These are phyloP conservation scores for Chymomyza procnemis DNA, from an alignment of 2,888 invertebrate species.

Conservation along the genomic window DNA sequence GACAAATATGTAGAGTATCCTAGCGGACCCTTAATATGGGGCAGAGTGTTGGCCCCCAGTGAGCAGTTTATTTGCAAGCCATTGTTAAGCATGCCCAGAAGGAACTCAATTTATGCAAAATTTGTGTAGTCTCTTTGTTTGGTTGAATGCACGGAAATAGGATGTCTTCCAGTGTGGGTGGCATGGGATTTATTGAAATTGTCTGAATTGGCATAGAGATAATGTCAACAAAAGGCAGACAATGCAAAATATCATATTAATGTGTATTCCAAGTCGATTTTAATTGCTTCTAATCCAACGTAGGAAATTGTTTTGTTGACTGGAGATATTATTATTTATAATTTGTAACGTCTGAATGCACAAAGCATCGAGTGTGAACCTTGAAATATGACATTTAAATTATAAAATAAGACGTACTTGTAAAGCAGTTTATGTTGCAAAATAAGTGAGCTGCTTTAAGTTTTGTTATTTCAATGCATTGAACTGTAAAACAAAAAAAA, in stretches of 20 bases:
- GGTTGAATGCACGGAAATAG: neutral
- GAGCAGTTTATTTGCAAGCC: constrained; percentile 33
- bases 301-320: neutral
- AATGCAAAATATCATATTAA: constrained; percentile 29
- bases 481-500: neutral
- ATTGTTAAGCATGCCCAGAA: neutral
- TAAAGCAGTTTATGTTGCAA: neutral
- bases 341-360: neutral
- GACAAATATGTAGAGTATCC: constrained; percentile 33
- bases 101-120: neutral
- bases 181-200: neutral
- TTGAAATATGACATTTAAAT: neutral
- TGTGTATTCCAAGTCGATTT: constrained; percentile 16
- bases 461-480: neutral
- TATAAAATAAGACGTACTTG: neutral
- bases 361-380: neutral
- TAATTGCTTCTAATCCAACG: constrained; percentile 6
- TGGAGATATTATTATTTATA: too few species aligned
- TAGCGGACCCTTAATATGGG: neutral
- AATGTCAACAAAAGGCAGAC: constrained; percentile 2
- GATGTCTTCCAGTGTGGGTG: neutral
- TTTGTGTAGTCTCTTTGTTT: neutral
- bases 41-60: constrained; percentile 7
- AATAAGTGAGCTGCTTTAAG: neutral
- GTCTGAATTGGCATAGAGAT: constrained; percentile 6